Evolutionary conservation across 2,113 vertebrate genomes (phyloP).

Genomic region (Penelope pileata): DNA sequence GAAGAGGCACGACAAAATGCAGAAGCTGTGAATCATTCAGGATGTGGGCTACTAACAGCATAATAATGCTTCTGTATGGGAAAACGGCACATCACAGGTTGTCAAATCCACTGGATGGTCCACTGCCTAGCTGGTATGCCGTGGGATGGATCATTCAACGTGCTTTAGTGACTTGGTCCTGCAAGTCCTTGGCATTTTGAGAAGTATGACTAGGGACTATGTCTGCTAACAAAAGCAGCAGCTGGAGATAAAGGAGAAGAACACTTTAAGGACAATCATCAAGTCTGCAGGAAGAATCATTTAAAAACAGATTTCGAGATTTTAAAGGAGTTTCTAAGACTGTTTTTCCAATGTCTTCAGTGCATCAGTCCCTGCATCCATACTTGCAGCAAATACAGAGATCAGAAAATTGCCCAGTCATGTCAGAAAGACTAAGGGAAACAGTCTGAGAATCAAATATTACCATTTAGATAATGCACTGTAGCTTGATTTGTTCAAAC

Average conservation of each 20-base stretch:
- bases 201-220: background rate
- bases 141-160: background rate
- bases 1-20: background rate
- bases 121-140: fast-evolving
- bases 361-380: background rate
- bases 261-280: background rate
- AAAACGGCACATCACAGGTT: background rate
- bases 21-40: background rate
- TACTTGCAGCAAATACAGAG: background rate
- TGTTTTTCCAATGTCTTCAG: background rate
- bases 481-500: background rate
- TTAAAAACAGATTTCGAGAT: background rate
- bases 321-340: background rate
- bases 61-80: background rate
- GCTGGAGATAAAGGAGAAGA: background rate
- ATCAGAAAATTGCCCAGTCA: background rate
- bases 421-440: constrained; percentile 16
- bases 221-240: background rate
- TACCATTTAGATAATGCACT: background rate
- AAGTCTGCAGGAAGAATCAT: background rate
- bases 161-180: background rate
- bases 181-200: background rate
- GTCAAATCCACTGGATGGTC: no score
- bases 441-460: constrained; percentile 39
- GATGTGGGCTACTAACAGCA: background rate